A percentile compares a stretch with the other conserved stretches of the same genome.
Conservation (phyloP, 1,140 invertebrate species). For the Drosophila willistoni region DNA sequence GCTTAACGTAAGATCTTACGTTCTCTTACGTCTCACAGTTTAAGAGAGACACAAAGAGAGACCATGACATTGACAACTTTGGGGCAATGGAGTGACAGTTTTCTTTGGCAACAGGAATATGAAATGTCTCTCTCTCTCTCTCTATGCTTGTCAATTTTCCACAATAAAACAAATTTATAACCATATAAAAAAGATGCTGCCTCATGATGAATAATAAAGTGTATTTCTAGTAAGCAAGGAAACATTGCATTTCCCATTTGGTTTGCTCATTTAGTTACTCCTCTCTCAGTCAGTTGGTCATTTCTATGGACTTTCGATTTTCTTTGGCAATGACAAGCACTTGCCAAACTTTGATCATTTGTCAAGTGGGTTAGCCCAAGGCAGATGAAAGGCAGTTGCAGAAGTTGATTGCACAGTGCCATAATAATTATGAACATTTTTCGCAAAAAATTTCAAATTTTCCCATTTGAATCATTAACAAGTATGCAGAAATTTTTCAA, state of each 20-base stretch:
- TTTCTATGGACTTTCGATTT: slow-evolving; percentile 17
- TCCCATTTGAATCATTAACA: background rate
- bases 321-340: slow-evolving; percentile 25
- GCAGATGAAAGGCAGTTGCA: background rate
- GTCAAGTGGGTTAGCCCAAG: background rate
- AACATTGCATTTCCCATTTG: slow-evolving; percentile 12
- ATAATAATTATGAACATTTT: background rate
- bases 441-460: background rate
- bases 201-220: slow-evolving; percentile 31
- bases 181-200: slow-evolving; percentile 27
- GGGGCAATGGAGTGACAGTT: background rate
- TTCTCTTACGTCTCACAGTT: slow-evolving; percentile 31
- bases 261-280: background rate
- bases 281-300: slow-evolving; percentile 31
- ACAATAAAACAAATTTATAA: slow-evolving; percentile 2
- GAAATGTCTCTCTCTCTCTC: slow-evolving; percentile 27
- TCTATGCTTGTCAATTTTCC: slow-evolving; percentile 32
- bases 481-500: background rate
- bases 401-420: background rate
- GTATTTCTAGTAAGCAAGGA: slow-evolving; percentile 12
- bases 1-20: slow-evolving; percentile 60
- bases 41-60: slow-evolving; percentile 25
- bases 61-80: slow-evolving; percentile 22
- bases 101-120: slow-evolving; percentile 27
- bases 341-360: slow-evolving; percentile 25